Conservation (phyloP, 2,797 vertebrate species). For the Delichon dasypus region DNA sequence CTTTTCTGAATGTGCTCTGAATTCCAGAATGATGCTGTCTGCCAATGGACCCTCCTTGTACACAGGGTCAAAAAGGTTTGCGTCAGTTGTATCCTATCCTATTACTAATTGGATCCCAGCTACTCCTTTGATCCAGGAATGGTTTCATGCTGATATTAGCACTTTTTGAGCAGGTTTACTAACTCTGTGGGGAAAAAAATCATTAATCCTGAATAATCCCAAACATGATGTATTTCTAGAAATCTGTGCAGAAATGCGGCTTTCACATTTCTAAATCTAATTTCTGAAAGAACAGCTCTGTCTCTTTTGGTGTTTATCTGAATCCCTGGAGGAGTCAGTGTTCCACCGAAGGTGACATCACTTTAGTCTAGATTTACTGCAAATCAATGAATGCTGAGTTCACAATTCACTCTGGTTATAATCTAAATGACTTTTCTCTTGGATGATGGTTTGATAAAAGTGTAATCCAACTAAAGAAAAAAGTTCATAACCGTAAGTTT, state of each 20-base stretch:
- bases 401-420: constrained; percentile 14
- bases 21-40: background rate
- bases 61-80: background rate
- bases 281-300: constrained; percentile 3
- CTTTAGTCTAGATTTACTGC: constrained; percentile 49
- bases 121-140: background rate
- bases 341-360: background rate
- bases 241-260: background rate
- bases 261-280: constrained; percentile 47
- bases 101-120: background rate
- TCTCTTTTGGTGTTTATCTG: constrained; percentile 24
- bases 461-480: background rate
- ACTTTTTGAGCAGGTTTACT: background rate
- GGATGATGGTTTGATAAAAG: constrained; percentile 25
- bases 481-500: background rate
- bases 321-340: background rate
- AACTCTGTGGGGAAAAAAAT: background rate
- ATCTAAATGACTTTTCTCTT: background rate
- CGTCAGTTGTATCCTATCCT: background rate
- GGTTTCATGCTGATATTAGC: background rate
- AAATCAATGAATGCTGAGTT: constrained; percentile 37
- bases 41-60: background rate
- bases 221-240: background rate
- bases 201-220: background rate
- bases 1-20: background rate